Evolutionary conservation across 2,888 invertebrate species (phyloP).

Genomic region (Heliconius ismenius): DNA sequence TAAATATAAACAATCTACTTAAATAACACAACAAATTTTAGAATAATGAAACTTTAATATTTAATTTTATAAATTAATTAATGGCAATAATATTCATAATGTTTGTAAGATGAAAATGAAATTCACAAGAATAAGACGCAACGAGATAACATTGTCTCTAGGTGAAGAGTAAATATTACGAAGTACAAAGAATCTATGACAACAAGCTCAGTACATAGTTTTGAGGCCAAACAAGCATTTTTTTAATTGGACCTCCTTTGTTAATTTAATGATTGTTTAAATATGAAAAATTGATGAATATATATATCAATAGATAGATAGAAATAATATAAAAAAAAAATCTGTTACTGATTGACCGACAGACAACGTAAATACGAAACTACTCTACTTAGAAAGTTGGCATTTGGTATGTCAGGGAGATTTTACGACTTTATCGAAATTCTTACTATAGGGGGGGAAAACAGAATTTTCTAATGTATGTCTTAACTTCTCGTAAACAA

Average conservation of each 20-base stretch:
- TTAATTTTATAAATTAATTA: background rate
- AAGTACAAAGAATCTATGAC: constrained; percentile 9
- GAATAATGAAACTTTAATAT: background rate
- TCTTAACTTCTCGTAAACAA: no score
- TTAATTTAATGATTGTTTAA: background rate
- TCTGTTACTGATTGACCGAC: no score
- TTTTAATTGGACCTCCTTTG: background rate
- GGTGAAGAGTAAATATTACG: background rate
- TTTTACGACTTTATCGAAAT: background rate
- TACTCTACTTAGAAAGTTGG: background rate
- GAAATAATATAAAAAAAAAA: no score
- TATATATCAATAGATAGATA: no score
- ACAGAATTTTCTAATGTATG: background rate
- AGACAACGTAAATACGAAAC: no score
- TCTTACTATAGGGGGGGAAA: background rate
- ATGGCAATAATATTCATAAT: background rate
- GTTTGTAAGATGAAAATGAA: background rate
- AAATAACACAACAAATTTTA: background rate
- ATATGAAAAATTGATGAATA: no score
- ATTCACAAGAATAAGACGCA: background rate
- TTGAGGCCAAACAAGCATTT: background rate
- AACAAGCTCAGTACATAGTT: background rate
- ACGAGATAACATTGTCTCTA: constrained; percentile 14
- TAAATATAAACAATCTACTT: background rate
- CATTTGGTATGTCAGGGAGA: no score